phyloP scores from a whole-genome alignment of 1,140 invertebrate genomes.

The Monochamus saltuarius region DNA sequence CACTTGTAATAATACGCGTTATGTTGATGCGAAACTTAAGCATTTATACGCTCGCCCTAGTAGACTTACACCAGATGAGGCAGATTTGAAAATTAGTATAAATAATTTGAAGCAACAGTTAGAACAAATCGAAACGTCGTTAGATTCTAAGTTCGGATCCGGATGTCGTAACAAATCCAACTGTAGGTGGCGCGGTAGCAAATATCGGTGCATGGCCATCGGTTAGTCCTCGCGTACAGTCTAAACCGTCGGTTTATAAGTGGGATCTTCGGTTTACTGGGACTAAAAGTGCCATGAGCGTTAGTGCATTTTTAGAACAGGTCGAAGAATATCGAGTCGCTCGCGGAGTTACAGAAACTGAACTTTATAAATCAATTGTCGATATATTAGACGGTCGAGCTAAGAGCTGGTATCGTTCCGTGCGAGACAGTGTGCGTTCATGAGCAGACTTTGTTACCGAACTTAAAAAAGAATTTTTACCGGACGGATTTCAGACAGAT shows the following conservation, averaged over 20 bases:
- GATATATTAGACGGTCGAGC: too few relatives aligned
- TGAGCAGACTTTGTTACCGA: conserved; percentile 32
- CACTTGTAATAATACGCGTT: not conserved
- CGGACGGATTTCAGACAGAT: conserved; percentile 36
- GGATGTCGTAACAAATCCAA: not conserved
- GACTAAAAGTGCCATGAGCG: too few relatives aligned
- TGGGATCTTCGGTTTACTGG: too few relatives aligned
- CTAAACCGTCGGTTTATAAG: too few relatives aligned
- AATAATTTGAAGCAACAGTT: conserved; percentile 2
- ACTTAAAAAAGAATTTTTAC: conserved; percentile 36
- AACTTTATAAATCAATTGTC: too few relatives aligned
- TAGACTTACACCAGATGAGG: conserved; percentile 1
- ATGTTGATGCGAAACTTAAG: conserved; percentile 2
- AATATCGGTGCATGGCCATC: not conserved
- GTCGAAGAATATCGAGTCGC: too few relatives aligned
- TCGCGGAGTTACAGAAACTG: too few relatives aligned
- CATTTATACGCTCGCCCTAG: conserved; percentile 3
- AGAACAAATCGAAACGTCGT: not conserved
- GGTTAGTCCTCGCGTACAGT: too few relatives aligned
- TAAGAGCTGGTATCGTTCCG: not conserved
- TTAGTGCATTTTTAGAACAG: too few relatives aligned
- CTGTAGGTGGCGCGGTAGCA: too few relatives aligned
- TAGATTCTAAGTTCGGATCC: not conserved
- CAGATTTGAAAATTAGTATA: conserved; percentile 3
- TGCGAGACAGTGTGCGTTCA: not conserved